A percentile compares a stretch with the other conserved stretches of the same genome.
These are phyloP conservation scores for Chesias legatella DNA, from an alignment of 2,888 invertebrate genomes.

Conservation along the genomic window DNA sequence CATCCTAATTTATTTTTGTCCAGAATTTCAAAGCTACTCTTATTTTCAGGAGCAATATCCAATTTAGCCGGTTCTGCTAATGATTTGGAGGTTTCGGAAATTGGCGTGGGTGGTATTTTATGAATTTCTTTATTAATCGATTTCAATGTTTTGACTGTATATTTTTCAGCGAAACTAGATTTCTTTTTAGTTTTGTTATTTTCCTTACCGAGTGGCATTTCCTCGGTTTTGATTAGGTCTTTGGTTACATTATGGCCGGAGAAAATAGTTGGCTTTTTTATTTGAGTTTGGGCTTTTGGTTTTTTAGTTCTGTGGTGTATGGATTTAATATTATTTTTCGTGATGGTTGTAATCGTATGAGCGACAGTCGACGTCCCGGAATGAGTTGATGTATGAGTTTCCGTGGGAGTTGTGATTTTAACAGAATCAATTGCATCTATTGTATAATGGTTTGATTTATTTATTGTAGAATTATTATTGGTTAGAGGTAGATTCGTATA, in stretches of 20 bases:
- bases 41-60: constrained; percentile 71
- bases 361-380: constrained; percentile 35
- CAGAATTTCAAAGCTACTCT: constrained; percentile 78
- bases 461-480: constrained; percentile 1
- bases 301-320: constrained; percentile 69
- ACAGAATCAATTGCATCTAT: constrained; percentile 1
- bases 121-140: constrained; percentile 77
- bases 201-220: constrained; percentile 31
- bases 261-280: constrained; percentile 52
- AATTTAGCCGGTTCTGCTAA: constrained; percentile 48
- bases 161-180: constrained; percentile 41
- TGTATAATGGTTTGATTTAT: not conserved
- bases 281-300: constrained; percentile 61
- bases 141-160: constrained; percentile 54
- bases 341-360: constrained; percentile 63
- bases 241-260: constrained; percentile 36
- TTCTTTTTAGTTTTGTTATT: constrained; percentile 56
- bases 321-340: constrained; percentile 64
- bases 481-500: not conserved
- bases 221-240: constrained; percentile 32
- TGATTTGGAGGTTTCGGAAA: constrained; percentile 74
- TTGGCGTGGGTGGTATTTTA: constrained; percentile 67
- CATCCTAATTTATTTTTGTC: constrained; percentile 80
- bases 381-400: constrained; percentile 14
- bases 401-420: constrained; percentile 10